Base-by-base conservation (phyloP, 2,113 vertebrate species). In the Nothoprocta perdicaria region DNA sequence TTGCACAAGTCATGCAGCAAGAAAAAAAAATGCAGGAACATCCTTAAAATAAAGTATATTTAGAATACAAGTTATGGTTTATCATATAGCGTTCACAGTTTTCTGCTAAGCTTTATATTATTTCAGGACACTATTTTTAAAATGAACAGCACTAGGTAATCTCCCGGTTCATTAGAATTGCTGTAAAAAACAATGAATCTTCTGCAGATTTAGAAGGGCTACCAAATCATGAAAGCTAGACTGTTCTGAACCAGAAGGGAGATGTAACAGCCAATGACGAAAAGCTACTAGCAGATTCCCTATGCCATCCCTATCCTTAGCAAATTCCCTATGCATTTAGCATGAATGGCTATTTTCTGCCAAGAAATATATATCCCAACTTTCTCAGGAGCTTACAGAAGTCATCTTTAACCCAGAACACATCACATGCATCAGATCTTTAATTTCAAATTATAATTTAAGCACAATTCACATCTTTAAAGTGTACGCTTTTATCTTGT, bases 181-280 rank as follows among this genome's bases (percentile, higher is more conserved):
- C 16, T 58, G 33, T 23, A 75, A 17, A 46, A 0, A 3, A 31
- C 8, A 19, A 0, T 82, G 46, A 52, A 40, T 4, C 77, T 71
- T 22, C 58, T 21, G 15, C 13, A 33, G 21, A 19, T 63, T 86
- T 88, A 27, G 17, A 68, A 61, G 22, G 0, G 0, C 35, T 38
- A 38, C 35, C 35, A 38, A 38, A 38, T 38, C 35, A 38, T 38
- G 35, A 38, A 81, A 86, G 3, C 17, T 38, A 55, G 21, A 1
- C 27, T 84, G 5, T 43, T 72, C 22, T 4, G 22, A 71, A 66
- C 6, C 31, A 38, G 57, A 81, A 55, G 9, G 23, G 26, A 83
- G 10, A 61, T 50, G 9, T 4, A 86, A 22, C 72, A 75, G 40
- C 18, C 4, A 57, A 43, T 63, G 62, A 10, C 35, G n/a, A 8